Evolutionary conservation across 2,797 vertebrate species (phyloP), one percentile per base, ranked within the genome.

Genomic region (Myotis vivesi): DNA sequence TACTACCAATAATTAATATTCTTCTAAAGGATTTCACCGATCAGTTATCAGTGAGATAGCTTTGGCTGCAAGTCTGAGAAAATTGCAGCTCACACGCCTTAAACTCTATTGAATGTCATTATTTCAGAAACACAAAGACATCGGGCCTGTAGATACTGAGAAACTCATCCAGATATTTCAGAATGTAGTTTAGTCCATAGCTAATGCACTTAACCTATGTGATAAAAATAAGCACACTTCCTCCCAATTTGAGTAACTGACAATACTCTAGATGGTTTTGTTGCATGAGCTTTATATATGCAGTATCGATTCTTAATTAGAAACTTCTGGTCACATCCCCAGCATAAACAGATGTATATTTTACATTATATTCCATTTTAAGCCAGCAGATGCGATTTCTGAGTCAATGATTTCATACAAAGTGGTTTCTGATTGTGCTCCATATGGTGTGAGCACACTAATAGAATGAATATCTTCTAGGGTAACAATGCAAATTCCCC

Each of bases 281-380:
- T n/a, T 79, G 17, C 10, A 75, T 62, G 51, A 75, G 8, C 2
- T 73, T 83, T 73, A 71, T 73, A 28, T 53, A 83, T 68, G 77
- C 41, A 59, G 57, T 69, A 69, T 28, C 62, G 2, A 83, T 28
- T 75, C 66, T 90, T 83, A 92, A 79, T 87, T 94, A 92, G 82
- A 44, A 84, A 80, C 25, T 69, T 87, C 73, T 92, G 57, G 66
- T 94, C 36, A 76, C 8, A 80, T 95, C 8, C 17, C 33, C 19
- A 41, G 44, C 28, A 73, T 77, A 84, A 92, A 44, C 85, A 94
- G 89, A 89, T 82, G 84, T 59, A 86, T 80, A 33, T 85, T 91
- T 95, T 72, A 38, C 33, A 87, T 94, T 95, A 82, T 68, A 79
- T 94, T 87, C 55, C 77, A 87, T 68, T 89, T 93, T 79, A 91